Conservation (phyloP, 2,888 invertebrate genomes). For the Dicranocentrus wangi region DNA sequence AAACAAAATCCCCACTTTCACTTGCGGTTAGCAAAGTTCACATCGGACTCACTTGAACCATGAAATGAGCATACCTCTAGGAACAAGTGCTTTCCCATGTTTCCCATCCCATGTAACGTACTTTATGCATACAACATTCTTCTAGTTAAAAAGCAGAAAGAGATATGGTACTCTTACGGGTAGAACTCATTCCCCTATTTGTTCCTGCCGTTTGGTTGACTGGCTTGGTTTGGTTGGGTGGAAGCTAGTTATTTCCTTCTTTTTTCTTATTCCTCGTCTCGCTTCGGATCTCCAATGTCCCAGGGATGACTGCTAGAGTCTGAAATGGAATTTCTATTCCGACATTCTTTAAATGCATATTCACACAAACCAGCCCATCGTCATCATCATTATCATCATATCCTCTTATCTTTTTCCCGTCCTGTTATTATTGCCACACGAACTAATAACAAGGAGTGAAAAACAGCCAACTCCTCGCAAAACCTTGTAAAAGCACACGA, state of each 20-base stretch:
- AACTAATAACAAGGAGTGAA: slow-evolving; percentile 34
- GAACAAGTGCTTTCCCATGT: slow-evolving; percentile 5
- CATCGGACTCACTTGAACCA: slow-evolving; percentile 60
- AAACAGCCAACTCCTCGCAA: slow-evolving; percentile 16
- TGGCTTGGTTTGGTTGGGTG: slow-evolving; percentile 47
- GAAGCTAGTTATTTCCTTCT: slow-evolving; percentile 61
- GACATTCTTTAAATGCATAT: slow-evolving; percentile 55
- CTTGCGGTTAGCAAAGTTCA: slow-evolving; percentile 59
- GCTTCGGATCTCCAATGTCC: slow-evolving; percentile 26
- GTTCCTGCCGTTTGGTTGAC: slow-evolving; percentile 34
- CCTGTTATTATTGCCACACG: slow-evolving; percentile 47
- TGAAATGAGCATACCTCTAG: slow-evolving; percentile 57
- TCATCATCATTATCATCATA: slow-evolving; percentile 30
- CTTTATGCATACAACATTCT: too few species aligned
- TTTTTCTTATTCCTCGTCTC: slow-evolving; percentile 42
- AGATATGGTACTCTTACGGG: background rate
- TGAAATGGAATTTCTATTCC: slow-evolving; percentile 57
- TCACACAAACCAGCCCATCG: slow-evolving; percentile 33
- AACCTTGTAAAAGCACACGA: background rate
- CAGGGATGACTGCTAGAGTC: slow-evolving; percentile 13
- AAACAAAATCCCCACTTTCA: slow-evolving; percentile 60
- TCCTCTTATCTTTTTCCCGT: slow-evolving; percentile 44
- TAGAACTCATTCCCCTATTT: slow-evolving; percentile 8
- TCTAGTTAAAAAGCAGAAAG: background rate
- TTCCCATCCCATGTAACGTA: too few species aligned